Evolutionary conservation across 1,140 invertebrate genomes (phyloP), one percentile per base, ranked within the genome.

Genomic region (Lamellibrachia luymesi): DNA sequence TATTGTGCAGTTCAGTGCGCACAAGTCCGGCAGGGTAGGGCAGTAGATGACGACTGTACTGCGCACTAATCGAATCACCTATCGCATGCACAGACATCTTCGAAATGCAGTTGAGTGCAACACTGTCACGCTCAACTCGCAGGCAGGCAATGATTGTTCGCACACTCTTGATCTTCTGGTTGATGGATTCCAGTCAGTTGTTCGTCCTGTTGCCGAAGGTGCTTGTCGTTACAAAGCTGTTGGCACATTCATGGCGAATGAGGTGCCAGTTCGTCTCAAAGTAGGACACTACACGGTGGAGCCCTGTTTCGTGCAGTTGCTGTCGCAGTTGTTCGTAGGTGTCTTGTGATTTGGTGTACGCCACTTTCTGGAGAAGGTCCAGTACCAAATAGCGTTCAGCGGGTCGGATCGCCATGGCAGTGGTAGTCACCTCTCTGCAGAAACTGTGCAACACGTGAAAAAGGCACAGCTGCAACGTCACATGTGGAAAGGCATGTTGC

Each of bases 211-310:
- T 91, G 50, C 50, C 22, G 90, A 49, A 91, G 90, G 27, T 38
- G 50, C 90, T 49, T 38, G 90, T 49, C 90, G 27, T 50, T 7
- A 49, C 50, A 38, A 91, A 91, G 50, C 90, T 50, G 50, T 49
- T 91, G 90, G 50, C 90, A 1, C 90, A 10, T 91, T 91, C 90
- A 91, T 91, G 90, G 25, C 50, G 90, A 91, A 49, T 91, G 27
- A 49, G 27, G 22, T 91, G 90, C 90, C 90, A 91, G 27, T 38
- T 49, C 50, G 27, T 91, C 90, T 49, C 50, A 91, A 49, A 91
- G 50, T 91, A 91, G 27, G 27, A 38, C 27, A 50, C 50, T 91
- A 91, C 90, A 91, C 27, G 27, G 50, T 91, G 27, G 1, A 91
- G 27, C 27, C 50, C 50, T 50, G 50, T 91, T 10, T 91, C 90